These are phyloP conservation scores for Pachydiplax longipennis DNA, from an alignment of 2,888 invertebrate genomes.

Conservation along the genomic window DNA sequence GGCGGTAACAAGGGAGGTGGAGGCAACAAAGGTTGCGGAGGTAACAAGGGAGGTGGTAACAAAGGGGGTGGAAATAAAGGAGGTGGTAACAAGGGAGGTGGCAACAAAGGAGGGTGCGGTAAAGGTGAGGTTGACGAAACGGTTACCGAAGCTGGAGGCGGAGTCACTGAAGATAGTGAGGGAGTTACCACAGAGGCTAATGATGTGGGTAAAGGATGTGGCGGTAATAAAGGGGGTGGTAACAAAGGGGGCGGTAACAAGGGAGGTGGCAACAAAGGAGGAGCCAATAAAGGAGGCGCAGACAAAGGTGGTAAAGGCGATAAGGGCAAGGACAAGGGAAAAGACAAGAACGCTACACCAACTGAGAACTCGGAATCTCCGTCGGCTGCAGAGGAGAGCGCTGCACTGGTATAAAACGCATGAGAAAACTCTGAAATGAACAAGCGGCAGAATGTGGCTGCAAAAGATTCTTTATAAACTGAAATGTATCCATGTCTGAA, in stretches of 20 bases:
- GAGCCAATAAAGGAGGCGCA: not conserved
- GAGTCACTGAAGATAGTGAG: not conserved
- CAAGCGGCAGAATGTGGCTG: too few relatives aligned
- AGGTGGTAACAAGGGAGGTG: not conserved
- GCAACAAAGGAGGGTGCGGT: not conserved
- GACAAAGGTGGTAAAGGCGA: not conserved
- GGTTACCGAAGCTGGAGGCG: not conserved
- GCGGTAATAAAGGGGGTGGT: not conserved
- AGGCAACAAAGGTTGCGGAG: not conserved
- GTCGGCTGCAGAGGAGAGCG: too few relatives aligned
- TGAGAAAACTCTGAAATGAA: too few relatives aligned
- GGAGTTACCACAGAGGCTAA: not conserved
- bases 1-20: not conserved
- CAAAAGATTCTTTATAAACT: too few relatives aligned
- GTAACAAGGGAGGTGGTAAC: not conserved
- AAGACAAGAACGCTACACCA: not conserved
- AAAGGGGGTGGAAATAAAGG: not conserved
- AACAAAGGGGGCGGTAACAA: not conserved
- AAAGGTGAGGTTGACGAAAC: not conserved
- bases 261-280: not conserved
- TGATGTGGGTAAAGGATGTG: not conserved
- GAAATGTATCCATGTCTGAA: too few relatives aligned
- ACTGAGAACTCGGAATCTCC: not conserved
- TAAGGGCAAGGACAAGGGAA: not conserved
- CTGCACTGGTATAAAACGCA: too few relatives aligned